Evolutionary conservation across 30 jellyfish, hydroid and myxozoan genomes (phyloP).

Genomic region (Catostylus mosaicus): DNA sequence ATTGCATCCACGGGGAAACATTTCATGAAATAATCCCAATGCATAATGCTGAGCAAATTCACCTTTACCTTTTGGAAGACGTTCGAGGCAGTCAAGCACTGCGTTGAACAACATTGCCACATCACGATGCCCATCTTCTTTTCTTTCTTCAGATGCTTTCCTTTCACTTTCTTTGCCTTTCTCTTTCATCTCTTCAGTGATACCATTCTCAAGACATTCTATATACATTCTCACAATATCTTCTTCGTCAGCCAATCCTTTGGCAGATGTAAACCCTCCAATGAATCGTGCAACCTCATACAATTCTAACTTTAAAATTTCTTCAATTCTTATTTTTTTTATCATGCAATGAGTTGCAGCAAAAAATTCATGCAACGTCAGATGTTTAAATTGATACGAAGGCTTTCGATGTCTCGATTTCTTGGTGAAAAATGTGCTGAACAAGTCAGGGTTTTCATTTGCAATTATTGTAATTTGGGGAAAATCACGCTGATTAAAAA

Average conservation of each 20-base stretch:
- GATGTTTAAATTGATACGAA: conserved; percentile 8
- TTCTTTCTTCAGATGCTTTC: neutral
- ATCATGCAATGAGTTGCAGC: conserved; percentile 18
- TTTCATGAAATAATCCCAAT: conserved; percentile 1
- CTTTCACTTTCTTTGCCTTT: neutral
- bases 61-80: conserved; percentile 6
- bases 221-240: neutral
- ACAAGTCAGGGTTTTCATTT: neutral
- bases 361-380: conserved; percentile 6
- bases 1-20: neutral
- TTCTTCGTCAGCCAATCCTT: neutral
- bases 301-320: neutral
- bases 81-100: neutral
- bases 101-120: neutral
- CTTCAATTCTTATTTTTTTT: neutral
- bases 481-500: neutral
- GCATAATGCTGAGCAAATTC: conserved; percentile 26
- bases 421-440: neutral
- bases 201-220: neutral
- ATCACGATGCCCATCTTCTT: neutral
- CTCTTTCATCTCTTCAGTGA: neutral
- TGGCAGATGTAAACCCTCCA: conserved; percentile 15
- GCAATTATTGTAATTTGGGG: neutral
- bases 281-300: conserved; percentile 10
- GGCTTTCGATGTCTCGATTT: neutral